A percentile compares a stretch with the other conserved stretches of the same genome.
phyloP scores from a whole-genome alignment of 2,113 vertebrate genomes.

The Corythoichthys intestinalis region DNA sequence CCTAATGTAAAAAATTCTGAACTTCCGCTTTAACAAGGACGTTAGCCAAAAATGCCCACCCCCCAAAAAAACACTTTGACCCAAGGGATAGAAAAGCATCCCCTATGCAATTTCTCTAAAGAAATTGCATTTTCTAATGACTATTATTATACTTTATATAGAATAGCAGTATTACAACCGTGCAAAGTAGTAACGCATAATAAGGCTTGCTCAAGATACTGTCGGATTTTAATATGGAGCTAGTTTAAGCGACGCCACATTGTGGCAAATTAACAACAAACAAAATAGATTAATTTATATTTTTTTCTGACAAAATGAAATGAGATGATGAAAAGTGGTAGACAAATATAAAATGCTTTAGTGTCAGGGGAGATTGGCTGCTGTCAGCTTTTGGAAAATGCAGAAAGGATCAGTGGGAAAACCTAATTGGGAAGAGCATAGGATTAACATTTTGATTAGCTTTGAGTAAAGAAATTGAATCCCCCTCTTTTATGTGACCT shows the following conservation, averaged over 20 bases:
- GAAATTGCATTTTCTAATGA: too few species aligned
- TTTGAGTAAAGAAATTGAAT: constrained; percentile 51
- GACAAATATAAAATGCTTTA: constrained; percentile 45
- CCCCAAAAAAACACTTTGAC: too few species aligned
- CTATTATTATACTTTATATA: neutral
- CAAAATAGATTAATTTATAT: constrained; percentile 30
- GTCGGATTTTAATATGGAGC: neutral
- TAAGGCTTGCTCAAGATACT: neutral
- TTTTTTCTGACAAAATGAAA: constrained; percentile 43
- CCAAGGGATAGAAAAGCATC: too few species aligned
- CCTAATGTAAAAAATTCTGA: too few species aligned
- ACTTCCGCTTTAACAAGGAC: too few species aligned
- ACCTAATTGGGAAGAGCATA: constrained; percentile 55
- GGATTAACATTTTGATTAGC: constrained; percentile 60
- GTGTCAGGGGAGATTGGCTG: constrained; percentile 35
- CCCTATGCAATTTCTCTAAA: too few species aligned
- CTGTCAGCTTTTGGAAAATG: constrained; percentile 10
- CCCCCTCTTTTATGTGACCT: constrained; percentile 34
- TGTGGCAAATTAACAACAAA: constrained; percentile 20
- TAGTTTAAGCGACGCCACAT: constrained; percentile 9
- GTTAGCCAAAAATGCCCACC: too few species aligned
- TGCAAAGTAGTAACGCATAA: neutral
- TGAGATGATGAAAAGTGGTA: constrained; percentile 30
- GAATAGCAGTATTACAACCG: neutral
- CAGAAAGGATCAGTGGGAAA: constrained; percentile 53